Base-by-base conservation (phyloP, 1,140 invertebrate species). In the Anastatus disparis region DNA sequence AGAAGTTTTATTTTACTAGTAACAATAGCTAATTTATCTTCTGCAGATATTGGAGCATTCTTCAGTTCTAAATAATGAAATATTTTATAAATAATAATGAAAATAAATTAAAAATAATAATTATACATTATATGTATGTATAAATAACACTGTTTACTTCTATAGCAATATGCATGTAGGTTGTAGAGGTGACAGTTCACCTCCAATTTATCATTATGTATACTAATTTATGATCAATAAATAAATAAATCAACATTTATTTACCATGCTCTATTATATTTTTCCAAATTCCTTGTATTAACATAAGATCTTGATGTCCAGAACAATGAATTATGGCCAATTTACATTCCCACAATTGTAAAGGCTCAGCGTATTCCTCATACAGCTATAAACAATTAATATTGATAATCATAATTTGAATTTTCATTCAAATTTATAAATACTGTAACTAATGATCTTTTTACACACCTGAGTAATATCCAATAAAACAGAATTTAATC, bases 321-420 rank as follows among this genome's bases (percentile, higher is more conserved):
- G 93, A 93, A 77, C 93, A 95, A 72, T 95, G 92, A 29, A 96
- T 90, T 74, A 96, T 95, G 1, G 93, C 91, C 44, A 96, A 83
- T 84, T 95, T 93, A 79, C 93, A 94, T 83, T 95, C 93, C 91
- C 93, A 94, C 27, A 95, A 85, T 71, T 91, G 88, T 78, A 93
- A 91, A 3, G 91, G 92, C 71, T 95, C 93, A 1, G 93, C 93
- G 81, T 93, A 95, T 69, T 94, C 90, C 82, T 93, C 91, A 76
- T 94, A 97, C 3, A 98, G 82, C 90, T 95, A 81, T 53, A 29
- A 15, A 44, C n/a, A 52, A 22, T 58, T 66, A 9, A 24, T 53
- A 26, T 24, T 35, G 31, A 42, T 27, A 56, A 31, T 26, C 31
- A 1, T 20, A 13, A 27, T 46, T 31, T 75, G 64, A 42, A 35